Conservation (phyloP, 2,797 vertebrate genomes). For the Platyrinchus mystaceus region DNA sequence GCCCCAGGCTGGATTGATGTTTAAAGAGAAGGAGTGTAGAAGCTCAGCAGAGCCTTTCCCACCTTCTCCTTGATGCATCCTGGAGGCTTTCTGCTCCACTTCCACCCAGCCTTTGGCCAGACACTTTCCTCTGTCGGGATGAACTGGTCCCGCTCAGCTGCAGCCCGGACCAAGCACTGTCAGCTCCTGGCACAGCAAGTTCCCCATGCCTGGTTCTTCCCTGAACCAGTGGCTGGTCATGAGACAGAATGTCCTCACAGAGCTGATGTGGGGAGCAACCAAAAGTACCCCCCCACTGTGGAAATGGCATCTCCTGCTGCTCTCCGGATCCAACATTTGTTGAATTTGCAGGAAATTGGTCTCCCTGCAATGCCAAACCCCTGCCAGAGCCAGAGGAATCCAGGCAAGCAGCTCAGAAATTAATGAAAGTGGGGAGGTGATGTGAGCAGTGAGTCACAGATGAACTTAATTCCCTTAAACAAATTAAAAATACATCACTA, state of each 20-base stretch:
- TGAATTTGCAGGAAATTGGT: not conserved
- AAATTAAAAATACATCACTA: slow-evolving; percentile 18
- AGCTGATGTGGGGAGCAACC: not conserved
- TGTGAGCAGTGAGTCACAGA: not conserved
- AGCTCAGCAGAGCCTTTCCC: not conserved
- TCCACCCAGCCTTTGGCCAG: not conserved
- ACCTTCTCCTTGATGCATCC: not conserved
- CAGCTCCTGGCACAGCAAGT: not conserved
- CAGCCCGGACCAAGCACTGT: accelerated
- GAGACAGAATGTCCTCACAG: accelerated
- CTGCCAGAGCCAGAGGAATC: slow-evolving; percentile 2
- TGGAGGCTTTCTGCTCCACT: not conserved
- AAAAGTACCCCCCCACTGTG: not conserved
- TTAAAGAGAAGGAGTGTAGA: not conserved
- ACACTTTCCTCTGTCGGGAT: accelerated
- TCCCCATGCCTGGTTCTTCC: not conserved
- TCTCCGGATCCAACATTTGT: not conserved
- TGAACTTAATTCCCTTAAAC: slow-evolving; percentile 30
- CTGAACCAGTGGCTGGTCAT: not conserved
- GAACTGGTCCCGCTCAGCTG: accelerated
- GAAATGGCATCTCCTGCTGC: not conserved
- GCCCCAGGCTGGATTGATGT: accelerated
- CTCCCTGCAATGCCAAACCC: not conserved
- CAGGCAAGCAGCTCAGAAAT: not conserved
- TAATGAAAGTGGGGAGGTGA: not conserved